Percentiles rank a stretch among this genome's conserved stretches.
These are phyloP conservation scores for Sandelia bainsii DNA, from an alignment of 2,797 vertebrate species.

Conservation along the genomic window DNA sequence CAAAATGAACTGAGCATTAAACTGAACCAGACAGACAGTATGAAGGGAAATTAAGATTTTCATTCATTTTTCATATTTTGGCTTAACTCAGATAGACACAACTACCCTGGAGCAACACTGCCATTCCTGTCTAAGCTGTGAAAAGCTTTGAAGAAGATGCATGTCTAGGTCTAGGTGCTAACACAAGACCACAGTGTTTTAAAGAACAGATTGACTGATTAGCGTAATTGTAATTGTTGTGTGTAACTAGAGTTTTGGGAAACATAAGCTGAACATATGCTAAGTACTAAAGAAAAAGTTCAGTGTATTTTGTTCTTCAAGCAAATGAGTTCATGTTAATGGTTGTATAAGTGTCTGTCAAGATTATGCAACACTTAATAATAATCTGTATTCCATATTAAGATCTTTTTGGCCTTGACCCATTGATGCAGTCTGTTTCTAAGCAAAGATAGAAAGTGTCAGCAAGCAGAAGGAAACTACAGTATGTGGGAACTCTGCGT, in stretches of 20 bases:
- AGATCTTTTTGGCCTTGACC: conserved; percentile 15
- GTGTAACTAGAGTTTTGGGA: conserved; percentile 15
- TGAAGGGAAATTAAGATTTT: conserved; percentile 44
- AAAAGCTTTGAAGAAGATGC: conserved; percentile 30
- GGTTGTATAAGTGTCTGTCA: conserved; percentile 8
- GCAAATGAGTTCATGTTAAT: conserved; percentile 6
- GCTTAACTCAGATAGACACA: conserved; percentile 67
- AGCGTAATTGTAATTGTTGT: conserved; percentile 13
- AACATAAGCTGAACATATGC: conserved; percentile 38
- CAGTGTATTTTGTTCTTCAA: conserved; percentile 8
- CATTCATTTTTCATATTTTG: conserved; percentile 50
- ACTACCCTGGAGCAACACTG: conserved; percentile 52
- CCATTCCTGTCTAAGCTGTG: conserved; percentile 52
- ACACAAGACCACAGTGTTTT: conserved; percentile 20
- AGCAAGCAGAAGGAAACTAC: conserved; percentile 27
- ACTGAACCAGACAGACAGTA: conserved; percentile 57
- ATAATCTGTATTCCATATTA: conserved; percentile 15
- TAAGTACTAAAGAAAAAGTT: conserved; percentile 20
- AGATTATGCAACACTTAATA: conserved; percentile 36
- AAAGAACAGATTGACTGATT: conserved; percentile 52
- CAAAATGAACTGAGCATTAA: conserved; percentile 65
- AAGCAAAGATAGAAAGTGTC: conserved; percentile 34
- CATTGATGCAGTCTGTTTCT: conserved; percentile 18
- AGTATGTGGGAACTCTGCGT: conserved; percentile 13
- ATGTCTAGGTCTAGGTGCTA: background rate